phyloP scores from a whole-genome alignment of 2,888 invertebrate species.

The Bimastos eiseni region DNA sequence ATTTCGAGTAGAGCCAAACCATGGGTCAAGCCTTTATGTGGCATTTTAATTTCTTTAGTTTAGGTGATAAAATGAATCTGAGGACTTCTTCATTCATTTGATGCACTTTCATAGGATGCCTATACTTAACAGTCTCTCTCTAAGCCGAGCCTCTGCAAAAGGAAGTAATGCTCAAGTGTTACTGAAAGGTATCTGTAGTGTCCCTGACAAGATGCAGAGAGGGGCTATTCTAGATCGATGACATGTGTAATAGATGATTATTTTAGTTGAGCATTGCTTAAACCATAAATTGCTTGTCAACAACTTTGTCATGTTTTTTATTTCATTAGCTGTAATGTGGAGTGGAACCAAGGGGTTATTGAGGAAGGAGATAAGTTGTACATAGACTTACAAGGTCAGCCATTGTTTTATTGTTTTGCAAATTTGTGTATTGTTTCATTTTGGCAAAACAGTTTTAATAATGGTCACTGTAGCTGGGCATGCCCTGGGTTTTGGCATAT shows the following conservation, averaged over 20 bases:
- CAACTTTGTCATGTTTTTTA: neutral
- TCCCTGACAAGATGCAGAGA: no score
- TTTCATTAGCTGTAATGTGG: conserved; percentile 48
- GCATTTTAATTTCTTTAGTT: no score
- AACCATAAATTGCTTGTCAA: neutral
- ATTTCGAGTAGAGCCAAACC: no score
- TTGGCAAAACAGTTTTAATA: neutral
- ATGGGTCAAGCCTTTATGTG: no score
- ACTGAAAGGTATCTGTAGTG: no score
- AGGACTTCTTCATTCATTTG: no score
- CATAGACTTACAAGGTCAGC: conserved; percentile 33
- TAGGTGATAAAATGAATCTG: no score
- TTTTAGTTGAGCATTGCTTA: neutral
- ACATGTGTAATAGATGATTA: no score
- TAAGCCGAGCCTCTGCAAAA: no score
- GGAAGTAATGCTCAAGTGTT: no score
- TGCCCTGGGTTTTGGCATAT: neutral
- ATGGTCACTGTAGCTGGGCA: neutral
- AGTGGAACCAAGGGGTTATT: conserved; percentile 52
- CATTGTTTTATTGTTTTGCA: neutral
- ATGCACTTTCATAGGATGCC: no score
- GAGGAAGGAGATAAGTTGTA: conserved; percentile 28
- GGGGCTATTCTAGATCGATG: neutral
- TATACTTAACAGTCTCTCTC: no score
- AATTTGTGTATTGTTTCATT: neutral